phyloP scores from a whole-genome alignment of 2,113 vertebrate genomes.

The Ivindomyrus marchei region DNA sequence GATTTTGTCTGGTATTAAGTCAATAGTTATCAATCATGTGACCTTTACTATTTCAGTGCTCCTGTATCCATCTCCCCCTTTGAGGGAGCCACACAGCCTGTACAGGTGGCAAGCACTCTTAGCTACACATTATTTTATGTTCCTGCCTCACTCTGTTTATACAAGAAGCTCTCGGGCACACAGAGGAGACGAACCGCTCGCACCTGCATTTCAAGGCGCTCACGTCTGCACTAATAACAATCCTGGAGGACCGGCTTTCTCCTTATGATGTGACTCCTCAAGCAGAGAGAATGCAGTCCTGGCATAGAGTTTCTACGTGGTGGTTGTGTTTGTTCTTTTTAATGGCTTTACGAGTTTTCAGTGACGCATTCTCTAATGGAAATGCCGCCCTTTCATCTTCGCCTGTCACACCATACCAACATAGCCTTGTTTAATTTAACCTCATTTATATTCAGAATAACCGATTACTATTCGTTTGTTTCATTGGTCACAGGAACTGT shows the following conservation, averaged over 20 bases:
- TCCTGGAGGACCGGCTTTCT: background rate
- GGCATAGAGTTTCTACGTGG: constrained; percentile 20
- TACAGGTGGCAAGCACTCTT: background rate
- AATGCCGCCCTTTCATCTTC: constrained; percentile 20
- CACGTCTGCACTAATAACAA: constrained; percentile 23
- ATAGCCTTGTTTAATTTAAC: background rate
- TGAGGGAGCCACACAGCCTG: background rate
- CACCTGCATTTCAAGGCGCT: constrained; percentile 24
- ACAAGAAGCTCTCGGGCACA: background rate
- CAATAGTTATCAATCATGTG: background rate
- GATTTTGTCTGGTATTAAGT: background rate
- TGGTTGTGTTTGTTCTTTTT: constrained; percentile 27
- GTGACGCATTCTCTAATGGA: constrained; percentile 24
- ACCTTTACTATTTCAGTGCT: background rate
- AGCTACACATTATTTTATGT: background rate
- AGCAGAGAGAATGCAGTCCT: constrained; percentile 28
- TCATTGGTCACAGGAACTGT: background rate
- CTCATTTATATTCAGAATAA: background rate
- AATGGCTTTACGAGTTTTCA: constrained; percentile 27
- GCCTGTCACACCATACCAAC: constrained; percentile 8
- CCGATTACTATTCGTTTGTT: background rate
- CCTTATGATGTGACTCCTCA: constrained; percentile 16
- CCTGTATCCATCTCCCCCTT: background rate
- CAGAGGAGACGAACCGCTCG: background rate
- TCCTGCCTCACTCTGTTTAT: background rate